These are phyloP conservation scores for Apodemia mormo DNA, from an alignment of 2,888 invertebrate genomes.

Conservation along the genomic window DNA sequence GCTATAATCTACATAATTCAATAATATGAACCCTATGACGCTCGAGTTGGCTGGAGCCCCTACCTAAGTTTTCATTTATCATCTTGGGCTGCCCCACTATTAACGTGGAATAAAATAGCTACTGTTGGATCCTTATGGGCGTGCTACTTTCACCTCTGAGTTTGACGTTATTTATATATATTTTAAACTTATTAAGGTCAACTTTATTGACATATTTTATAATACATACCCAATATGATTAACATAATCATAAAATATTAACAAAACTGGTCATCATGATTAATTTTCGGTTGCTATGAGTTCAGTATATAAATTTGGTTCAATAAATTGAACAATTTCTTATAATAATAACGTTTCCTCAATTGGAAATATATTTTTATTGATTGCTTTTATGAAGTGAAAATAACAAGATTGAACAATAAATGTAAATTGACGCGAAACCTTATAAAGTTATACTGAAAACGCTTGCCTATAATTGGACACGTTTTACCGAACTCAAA, in stretches of 20 bases:
- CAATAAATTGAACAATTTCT: neutral
- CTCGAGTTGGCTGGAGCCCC: too few species aligned
- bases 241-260: slow-evolving; percentile 47
- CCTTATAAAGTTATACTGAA: neutral
- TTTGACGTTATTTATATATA: too few species aligned
- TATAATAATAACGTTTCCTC: neutral
- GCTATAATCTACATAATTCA: too few species aligned
- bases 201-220: too few species aligned
- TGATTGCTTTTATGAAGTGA: neutral
- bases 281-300: neutral
- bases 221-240: slow-evolving; percentile 49
- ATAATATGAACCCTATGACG: too few species aligned
- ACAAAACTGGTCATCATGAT: neutral
- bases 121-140: too few species aligned
- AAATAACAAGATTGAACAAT: slow-evolving; percentile 8
- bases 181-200: too few species aligned
- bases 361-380: slow-evolving; percentile 5
- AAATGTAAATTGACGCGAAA: slow-evolving; percentile 1
- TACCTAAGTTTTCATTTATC: too few species aligned
- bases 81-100: too few species aligned
- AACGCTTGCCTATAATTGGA: neutral
- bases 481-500: neutral
- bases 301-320: neutral
- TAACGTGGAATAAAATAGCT: too few species aligned
- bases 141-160: too few species aligned